Evolutionary conservation across 37 sponge, comb jelly and placozoan genomes (phyloP), one percentile per base, ranked within the genome.

Genomic region (Mnemiopsis leidyi): DNA sequence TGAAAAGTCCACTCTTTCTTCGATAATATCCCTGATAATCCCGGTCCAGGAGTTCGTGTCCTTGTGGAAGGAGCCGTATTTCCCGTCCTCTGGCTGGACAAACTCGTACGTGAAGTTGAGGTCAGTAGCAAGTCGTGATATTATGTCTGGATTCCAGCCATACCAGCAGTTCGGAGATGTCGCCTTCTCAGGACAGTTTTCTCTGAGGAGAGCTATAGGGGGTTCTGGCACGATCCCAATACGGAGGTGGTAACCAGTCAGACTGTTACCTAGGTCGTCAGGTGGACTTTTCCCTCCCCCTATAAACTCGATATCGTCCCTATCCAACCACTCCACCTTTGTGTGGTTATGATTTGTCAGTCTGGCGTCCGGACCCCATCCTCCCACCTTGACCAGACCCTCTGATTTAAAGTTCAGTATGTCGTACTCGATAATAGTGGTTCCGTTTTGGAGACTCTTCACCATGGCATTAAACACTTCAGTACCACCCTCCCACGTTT

Each of bases 151-250:
- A 36, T 2, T 23, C 82, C 82, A 79, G 7, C 82, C 82, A 36
- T 79, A 79, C 82, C 82, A 79, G 29, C 82, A 79, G 23, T 79
- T 36, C 26, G 82, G 82, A 36, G 82, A 79, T 13, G 36, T 5
- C 36, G 2, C 1, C 9, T 48, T 48, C 13, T 48, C 61, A 35
- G 23, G 26, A 23, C 82, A 79, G 37, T 1, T 18, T 5, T 79
- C 82, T 7, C 29, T 79, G 5, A 79, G 2, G 5, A 36, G 0
- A 3, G 82, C 82, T 32, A 79, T 28, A 5, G 82, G 82, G 2
- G 36, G 20, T 1, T 33, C 34, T 13, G 33, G 82, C 3, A 79
- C 3, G 2, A 31, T 79, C 33, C 82, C 82, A 18, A 79, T 21
- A 13, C 36, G 26, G 36, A 79, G 34, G 21, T 79, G 82, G 32